Base-by-base conservation (phyloP, 2,888 invertebrate genomes). In the Amphipoea oculea region DNA sequence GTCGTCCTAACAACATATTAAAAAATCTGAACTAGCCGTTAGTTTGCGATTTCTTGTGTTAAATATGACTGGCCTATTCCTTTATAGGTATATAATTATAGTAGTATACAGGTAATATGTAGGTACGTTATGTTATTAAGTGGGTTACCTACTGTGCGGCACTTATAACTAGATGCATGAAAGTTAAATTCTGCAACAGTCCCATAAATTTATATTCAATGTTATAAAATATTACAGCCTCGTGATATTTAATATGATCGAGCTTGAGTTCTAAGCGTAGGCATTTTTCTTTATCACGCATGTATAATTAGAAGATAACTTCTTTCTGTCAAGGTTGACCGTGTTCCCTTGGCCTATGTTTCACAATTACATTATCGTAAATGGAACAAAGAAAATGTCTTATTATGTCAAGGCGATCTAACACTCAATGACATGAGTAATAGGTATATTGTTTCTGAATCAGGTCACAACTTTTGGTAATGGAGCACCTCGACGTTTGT, bases 281-380 rank as follows among this genome's bases (percentile, higher is more conserved):
- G 72, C 76, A 80, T 86, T 84, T 85, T 83, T 87, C 86, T 83
- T 89, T 88, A 88, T 91, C 88, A 76, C 63, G 68, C 84, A 77
- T 87, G 48, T 89, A 89, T 45, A 45, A 45, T 91, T 90, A 88
- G 87, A 78, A 85, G 94, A 94, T 95, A 94, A 94, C 91, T 92
- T 91, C 81, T 90, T 92, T 90, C 91, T 88, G 93, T 94, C 94
- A 95, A 95, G 94, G 95, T 93, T 94, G 91, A 81, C 73, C 82
- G 85, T 84, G 81, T 91, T 93, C 92, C 94, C 94, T 95, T 95
- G 95, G 95, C 94, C 94, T 90, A 89, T 89, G 91, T 95, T 95
- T 92, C 94, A 92, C 94, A 95, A 95, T 91, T 91, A 80, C 84
- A 87, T 87, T 93, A 94, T 94, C 91, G 79, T 92, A 91, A 91